Evolutionary conservation across 2,888 invertebrate species (phyloP).

Genomic region (Dicyrtoma fusca): DNA sequence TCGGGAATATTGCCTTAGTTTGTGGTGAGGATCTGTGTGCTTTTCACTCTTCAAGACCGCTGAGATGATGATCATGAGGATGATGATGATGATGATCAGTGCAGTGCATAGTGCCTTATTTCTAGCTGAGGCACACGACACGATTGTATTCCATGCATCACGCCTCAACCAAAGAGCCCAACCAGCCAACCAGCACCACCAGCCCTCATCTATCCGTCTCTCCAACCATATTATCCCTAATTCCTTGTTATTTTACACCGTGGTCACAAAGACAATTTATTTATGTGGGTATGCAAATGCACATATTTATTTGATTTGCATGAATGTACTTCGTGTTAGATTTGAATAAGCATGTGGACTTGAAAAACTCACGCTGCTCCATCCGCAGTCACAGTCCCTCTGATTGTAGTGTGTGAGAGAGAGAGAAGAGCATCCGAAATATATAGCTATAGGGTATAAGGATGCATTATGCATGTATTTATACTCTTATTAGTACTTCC

Average conservation of each 20-base stretch:
- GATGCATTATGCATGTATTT: neutral
- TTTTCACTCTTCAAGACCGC: constrained; percentile 37
- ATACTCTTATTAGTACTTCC: neutral
- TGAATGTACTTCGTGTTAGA: neutral
- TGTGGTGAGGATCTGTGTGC: constrained; percentile 43
- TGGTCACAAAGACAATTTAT: constrained; percentile 22
- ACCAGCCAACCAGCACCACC: no score
- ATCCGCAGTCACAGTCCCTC: no score
- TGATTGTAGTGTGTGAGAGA: neutral
- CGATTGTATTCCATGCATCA: no score
- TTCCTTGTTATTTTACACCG: constrained; percentile 23
- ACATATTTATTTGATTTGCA: constrained; percentile 12
- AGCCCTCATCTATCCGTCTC: no score
- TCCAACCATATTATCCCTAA: neutral
- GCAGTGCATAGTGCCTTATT: neutral
- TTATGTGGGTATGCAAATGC: constrained; percentile 13
- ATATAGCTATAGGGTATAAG: no score
- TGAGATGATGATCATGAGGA: constrained; percentile 29
- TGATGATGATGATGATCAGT: constrained; percentile 13
- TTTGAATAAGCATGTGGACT: no score
- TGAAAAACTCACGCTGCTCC: no score
- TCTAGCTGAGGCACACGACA: constrained; percentile 6
- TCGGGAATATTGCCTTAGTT: constrained; percentile 53
- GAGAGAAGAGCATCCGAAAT: neutral
- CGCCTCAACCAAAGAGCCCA: no score